phyloP scores from a whole-genome alignment of 1,140 invertebrate species.

The Drosophila neocordata region DNA sequence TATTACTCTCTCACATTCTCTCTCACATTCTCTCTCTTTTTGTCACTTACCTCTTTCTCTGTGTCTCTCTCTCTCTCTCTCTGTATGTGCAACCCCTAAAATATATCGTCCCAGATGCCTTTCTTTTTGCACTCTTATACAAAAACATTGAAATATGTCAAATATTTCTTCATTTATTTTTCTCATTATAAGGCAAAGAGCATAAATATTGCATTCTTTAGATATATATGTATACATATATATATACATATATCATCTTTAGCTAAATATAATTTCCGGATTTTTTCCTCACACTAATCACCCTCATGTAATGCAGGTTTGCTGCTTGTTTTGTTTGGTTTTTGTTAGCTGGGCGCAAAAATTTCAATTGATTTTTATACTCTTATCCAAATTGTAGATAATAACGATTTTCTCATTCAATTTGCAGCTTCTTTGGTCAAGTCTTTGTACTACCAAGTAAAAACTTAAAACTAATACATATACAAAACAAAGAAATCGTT shows the following conservation, averaged over 20 bases:
- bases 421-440: neutral
- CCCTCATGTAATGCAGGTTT: conserved; percentile 7
- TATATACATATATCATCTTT: neutral
- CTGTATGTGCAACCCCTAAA: conserved; percentile 11
- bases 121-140: conserved; percentile 14
- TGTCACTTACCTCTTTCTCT: neutral
- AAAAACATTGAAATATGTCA: conserved; percentile 1
- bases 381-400: neutral
- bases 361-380: conserved; percentile 67
- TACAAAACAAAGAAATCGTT: too few relatives aligned
- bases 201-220: neutral
- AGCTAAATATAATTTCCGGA: conserved; percentile 13
- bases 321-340: conserved; percentile 34
- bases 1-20: neutral
- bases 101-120: neutral
- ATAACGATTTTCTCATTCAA: neutral
- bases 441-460: too few relatives aligned
- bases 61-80: neutral
- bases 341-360: conserved; percentile 52
- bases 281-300: conserved; percentile 14
- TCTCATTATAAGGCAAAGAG: neutral
- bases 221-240: neutral
- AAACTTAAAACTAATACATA: too few relatives aligned
- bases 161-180: neutral
- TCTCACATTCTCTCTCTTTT: neutral